A percentile compares a stretch with the other conserved stretches of the same genome.
phyloP scores from a whole-genome alignment of 1,140 invertebrate species.

The Centruroides sculpturatus region DNA sequence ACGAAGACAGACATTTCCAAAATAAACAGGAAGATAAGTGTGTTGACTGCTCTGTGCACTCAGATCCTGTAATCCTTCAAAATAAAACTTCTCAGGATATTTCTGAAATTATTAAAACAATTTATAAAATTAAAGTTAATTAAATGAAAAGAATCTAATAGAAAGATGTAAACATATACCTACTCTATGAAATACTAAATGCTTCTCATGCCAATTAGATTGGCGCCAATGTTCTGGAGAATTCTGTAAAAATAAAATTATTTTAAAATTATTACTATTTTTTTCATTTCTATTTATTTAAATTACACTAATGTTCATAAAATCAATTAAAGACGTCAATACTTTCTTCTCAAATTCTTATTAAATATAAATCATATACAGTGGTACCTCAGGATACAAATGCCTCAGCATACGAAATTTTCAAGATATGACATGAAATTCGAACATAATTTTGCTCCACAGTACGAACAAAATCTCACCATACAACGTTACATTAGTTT shows the following conservation, averaged over 20 bases:
- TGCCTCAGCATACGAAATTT: too few relatives aligned
- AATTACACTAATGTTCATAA: too few relatives aligned
- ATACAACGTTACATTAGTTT: too few relatives aligned
- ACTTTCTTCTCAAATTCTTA: too few relatives aligned
- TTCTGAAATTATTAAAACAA: constrained; percentile 39
- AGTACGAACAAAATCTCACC: too few relatives aligned
- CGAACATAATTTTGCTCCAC: too few relatives aligned
- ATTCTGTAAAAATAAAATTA: constrained; percentile 50
- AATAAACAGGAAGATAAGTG: constrained; percentile 73
- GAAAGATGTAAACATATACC: background rate
- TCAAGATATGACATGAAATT: too few relatives aligned
- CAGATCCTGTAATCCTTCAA: constrained; percentile 56
- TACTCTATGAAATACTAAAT: constrained; percentile 65
- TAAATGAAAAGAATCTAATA: background rate
- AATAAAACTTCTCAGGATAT: constrained; percentile 89
- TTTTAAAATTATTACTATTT: too few relatives aligned
- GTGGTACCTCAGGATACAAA: too few relatives aligned
- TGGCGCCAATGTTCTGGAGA: constrained; percentile 71
- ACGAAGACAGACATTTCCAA: constrained; percentile 89
- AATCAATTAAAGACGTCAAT: too few relatives aligned
- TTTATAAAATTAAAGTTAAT: background rate
- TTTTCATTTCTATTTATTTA: too few relatives aligned
- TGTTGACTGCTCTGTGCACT: constrained; percentile 45
- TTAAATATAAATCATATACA: too few relatives aligned
- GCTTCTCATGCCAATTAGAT: constrained; percentile 94